These are phyloP conservation scores for Epinephelus malabaricus DNA, from an alignment of 2,797 vertebrate species.

Conservation along the genomic window DNA sequence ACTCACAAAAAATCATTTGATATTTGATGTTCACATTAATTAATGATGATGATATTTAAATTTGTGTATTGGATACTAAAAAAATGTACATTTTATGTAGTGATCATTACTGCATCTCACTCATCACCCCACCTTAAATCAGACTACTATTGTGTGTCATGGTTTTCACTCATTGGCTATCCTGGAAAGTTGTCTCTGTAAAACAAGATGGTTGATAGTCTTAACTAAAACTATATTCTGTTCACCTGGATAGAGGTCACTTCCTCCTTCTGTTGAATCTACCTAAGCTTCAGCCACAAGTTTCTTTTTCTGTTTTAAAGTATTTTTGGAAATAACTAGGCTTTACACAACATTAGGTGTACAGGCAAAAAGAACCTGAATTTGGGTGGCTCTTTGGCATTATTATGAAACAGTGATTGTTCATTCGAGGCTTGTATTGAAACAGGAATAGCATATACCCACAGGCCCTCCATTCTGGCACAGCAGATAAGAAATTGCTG, in stretches of 20 bases:
- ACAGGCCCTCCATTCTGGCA: conserved; percentile 64
- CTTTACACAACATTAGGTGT: not conserved
- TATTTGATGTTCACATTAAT: not conserved
- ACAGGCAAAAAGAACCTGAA: not conserved
- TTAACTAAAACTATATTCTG: not conserved
- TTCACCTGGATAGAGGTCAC: not conserved
- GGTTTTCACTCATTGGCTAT: conserved; percentile 4
- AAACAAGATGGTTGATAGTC: conserved; percentile 16
- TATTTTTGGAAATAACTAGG: not conserved
- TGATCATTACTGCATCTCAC: too few species aligned
- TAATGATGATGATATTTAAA: not conserved
- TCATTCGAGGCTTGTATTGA: conserved; percentile 44
- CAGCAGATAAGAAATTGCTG: conserved; percentile 77
- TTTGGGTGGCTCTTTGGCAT: conserved; percentile 12
- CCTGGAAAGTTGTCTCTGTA: not conserved
- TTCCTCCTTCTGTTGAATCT: not conserved
- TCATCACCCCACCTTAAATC: not conserved
- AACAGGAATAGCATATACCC: conserved; percentile 58
- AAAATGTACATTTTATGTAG: not conserved
- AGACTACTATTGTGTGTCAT: not conserved
- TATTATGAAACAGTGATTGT: conserved; percentile 17
- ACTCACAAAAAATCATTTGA: not conserved
- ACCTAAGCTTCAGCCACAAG: not conserved
- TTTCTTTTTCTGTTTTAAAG: not conserved
- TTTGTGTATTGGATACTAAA: not conserved